Evolutionary conservation across 2,888 invertebrate genomes (phyloP).

Genomic region (Alloplasta piceator): DNA sequence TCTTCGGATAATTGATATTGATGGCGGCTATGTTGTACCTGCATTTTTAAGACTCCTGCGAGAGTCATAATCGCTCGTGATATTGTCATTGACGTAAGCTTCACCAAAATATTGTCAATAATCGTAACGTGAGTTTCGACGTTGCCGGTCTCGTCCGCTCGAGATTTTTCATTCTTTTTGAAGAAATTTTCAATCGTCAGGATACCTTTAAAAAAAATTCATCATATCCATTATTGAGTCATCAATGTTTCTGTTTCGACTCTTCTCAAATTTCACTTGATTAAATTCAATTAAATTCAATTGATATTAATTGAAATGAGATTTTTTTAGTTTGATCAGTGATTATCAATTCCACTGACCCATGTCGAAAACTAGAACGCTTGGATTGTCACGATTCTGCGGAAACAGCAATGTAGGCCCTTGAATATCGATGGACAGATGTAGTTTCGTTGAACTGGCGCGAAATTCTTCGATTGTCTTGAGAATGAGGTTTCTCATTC

Average conservation of each 20-base stretch:
- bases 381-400: slow-evolving; percentile 91
- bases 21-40: slow-evolving; percentile 82
- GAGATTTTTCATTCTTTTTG: slow-evolving; percentile 84
- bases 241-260: slow-evolving; percentile 1
- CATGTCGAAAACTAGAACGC: slow-evolving; percentile 90
- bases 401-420: slow-evolving; percentile 91
- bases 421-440: slow-evolving; percentile 88
- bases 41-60: slow-evolving; percentile 89
- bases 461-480: slow-evolving; percentile 84
- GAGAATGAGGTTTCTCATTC: slow-evolving; percentile 65
- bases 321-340: no score
- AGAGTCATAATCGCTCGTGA: slow-evolving; percentile 90
- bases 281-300: no score
- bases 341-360: slow-evolving; percentile 83
- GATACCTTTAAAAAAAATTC: slow-evolving; percentile 86
- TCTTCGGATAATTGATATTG: slow-evolving; percentile 4
- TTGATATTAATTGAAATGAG: no score
- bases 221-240: slow-evolving; percentile 7
- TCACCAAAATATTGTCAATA: slow-evolving; percentile 89
- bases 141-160: slow-evolving; percentile 59
- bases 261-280: no score
- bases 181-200: slow-evolving; percentile 92
- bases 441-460: slow-evolving; percentile 85
- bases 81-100: slow-evolving; percentile 88
- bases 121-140: slow-evolving; percentile 74